These are phyloP conservation scores for Drosophila eohydei DNA, from an alignment of 2,888 invertebrate species.

Conservation along the genomic window DNA sequence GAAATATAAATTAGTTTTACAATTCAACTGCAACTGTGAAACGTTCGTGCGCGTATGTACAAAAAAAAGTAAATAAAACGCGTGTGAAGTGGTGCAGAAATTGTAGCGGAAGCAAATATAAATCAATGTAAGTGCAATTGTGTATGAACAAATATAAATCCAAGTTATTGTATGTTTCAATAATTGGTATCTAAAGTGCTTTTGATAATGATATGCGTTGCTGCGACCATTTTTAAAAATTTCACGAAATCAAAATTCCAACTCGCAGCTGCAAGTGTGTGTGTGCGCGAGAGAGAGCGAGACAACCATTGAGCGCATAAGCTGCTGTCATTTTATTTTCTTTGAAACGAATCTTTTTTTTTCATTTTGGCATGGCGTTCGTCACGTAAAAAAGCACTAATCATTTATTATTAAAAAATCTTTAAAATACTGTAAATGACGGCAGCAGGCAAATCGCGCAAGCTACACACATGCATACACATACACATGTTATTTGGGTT, in stretches of 20 bases:
- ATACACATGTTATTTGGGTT: constrained; percentile 39
- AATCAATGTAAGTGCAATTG: constrained; percentile 65
- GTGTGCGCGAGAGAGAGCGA: constrained; percentile 51
- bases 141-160: constrained; percentile 14
- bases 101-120: constrained; percentile 34
- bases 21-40: constrained; percentile 32
- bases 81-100: constrained; percentile 76
- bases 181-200: constrained; percentile 42
- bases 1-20: constrained; percentile 51
- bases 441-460: constrained; percentile 7
- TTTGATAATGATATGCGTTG: constrained; percentile 72
- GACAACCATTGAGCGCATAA: constrained; percentile 66
- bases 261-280: constrained; percentile 66
- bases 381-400: constrained; percentile 71
- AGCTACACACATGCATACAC: not conserved
- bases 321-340: constrained; percentile 75
- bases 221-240: constrained; percentile 79
- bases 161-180: constrained; percentile 20
- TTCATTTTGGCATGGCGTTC: constrained; percentile 54
- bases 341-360: constrained; percentile 54
- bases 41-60: constrained; percentile 63
- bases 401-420: constrained; percentile 51
- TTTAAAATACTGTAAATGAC: constrained; percentile 34
- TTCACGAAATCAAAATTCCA: constrained; percentile 79
- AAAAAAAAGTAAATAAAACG: constrained; percentile 76